Evolutionary conservation across 2,888 invertebrate genomes (phyloP), one percentile per base, ranked within the genome.

Genomic region (Hydrotaea cyrtoneurina): DNA sequence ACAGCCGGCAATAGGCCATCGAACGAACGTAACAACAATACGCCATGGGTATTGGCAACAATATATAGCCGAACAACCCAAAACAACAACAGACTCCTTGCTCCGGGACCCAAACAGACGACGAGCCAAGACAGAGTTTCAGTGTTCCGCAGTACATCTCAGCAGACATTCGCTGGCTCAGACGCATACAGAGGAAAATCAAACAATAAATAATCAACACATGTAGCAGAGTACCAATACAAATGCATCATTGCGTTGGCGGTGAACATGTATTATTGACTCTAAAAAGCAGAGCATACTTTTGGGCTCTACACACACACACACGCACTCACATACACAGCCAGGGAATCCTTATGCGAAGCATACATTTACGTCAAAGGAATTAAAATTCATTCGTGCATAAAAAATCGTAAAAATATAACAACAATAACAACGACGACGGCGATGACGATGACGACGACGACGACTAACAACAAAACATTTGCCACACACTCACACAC

Each of bases 371-470:
- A 78, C 89, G 91, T 91, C 90, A 91, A 91, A 91, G 91, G 91
- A 92, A 91, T 91, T 91, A 91, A 91, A 91, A 91, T 88, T 90
- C 91, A 91, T 90, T 91, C 91, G 91, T 89, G 92, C 90, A 90
- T 88, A 91, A 90, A 69, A 91, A 92, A 91, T 92, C 91, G 90
- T 90, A 90, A 69, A 91, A 89, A 90, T 91, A 90, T 91, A 89
- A 86, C 77, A 75, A 81, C 81, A 73, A 46, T 17, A 71, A 43
- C 17, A 74, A 23, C 57, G 39, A 13, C 59, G 69, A 23, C 31
- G 36, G 15, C 39, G 46, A 15, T 31, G 46, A 26, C 69, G 57
- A 19, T 75, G 10, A 13, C n/a, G 59, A 46, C 50, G 23, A 72
- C 36, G 69, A 53, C 73, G 53, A 55, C 50, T 66, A 21, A 66